Conservation (phyloP, 2,797 vertebrate genomes). For the Sebastes iracundus region DNA sequence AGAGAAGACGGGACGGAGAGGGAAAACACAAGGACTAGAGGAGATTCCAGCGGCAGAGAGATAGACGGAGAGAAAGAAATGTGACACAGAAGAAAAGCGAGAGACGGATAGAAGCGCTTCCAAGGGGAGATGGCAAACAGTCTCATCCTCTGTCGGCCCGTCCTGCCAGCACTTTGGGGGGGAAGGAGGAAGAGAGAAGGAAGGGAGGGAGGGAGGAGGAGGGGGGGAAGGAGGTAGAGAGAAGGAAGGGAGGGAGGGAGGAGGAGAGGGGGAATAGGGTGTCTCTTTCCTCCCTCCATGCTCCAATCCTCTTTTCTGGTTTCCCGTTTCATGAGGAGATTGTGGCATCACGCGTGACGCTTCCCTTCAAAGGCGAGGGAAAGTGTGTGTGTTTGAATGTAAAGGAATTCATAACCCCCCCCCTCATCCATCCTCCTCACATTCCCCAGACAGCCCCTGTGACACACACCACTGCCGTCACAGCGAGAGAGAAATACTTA, state of each 20-base stretch:
- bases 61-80: background rate
- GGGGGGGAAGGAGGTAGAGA: background rate
- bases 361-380: conserved; percentile 45
- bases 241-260: background rate
- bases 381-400: conserved; percentile 39
- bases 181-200: background rate
- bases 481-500: conserved; percentile 11
- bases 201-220: background rate
- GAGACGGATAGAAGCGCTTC: conserved; percentile 17
- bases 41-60: conserved; percentile 33
- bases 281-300: conserved; percentile 40
- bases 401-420: conserved; percentile 41
- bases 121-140: conserved; percentile 23
- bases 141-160: conserved; percentile 30
- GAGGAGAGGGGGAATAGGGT: background rate
- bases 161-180: conserved; percentile 32
- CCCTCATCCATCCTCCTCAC: background rate
- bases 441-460: conserved; percentile 28
- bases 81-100: background rate
- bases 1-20: conserved; percentile 46
- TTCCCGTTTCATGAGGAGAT: conserved; percentile 59
- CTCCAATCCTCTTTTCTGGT: conserved; percentile 71
- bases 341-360: conserved; percentile 54
- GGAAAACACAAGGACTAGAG: conserved; percentile 31
- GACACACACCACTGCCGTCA: conserved; percentile 40